Evolutionary conservation across 2,888 invertebrate species (phyloP), one percentile per base, ranked within the genome.

Genomic region (Desoria tigrina): DNA sequence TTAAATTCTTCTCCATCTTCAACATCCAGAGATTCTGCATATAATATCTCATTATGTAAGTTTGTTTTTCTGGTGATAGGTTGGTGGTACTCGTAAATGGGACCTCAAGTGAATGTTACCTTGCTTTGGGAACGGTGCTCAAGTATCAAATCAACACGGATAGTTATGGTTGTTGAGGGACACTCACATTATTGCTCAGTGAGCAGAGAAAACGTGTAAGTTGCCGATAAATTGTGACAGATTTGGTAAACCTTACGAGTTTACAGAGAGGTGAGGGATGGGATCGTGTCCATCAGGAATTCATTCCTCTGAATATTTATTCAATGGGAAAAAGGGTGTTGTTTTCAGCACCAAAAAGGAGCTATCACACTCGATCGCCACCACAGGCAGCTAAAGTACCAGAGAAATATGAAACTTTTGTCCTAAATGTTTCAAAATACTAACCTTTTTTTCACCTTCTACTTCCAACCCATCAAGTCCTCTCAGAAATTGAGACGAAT

Each of bases 291-390:
- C 59, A 50, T 59, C 59, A 59, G 21, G 21, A 55, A 45, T 45
- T 45, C 45, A 45, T 21, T 21, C n/a, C 21, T 45, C 6, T 55
- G 55, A 55, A 55, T 55, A 55, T 32, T 32, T 32, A 55, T 55
- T 45, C n/a, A 21, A 45, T 18, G 45, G 45, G 37, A 37, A 42
- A 66, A 64, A 69, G 71, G 71, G 72, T 74, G 73, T 74, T 73
- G 73, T 66, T 70, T 74, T 73, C 71, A 66, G 67, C 74, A 71
- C 74, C 70, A 55, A 55, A 18, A 24, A 45, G 28, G 28, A 55
- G 55, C 55, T 55, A 55, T 55, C 55, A 55, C 55, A 51, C 51
- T 51, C 51, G 4, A 51, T 51, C 55, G 16, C 27, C 32, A 55
- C 32, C 55, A 18, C 55, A 32, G 18, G 26, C 51, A 51, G 51